Base-by-base conservation (phyloP, 2,797 vertebrate genomes). In the Tragopan temminckii region DNA sequence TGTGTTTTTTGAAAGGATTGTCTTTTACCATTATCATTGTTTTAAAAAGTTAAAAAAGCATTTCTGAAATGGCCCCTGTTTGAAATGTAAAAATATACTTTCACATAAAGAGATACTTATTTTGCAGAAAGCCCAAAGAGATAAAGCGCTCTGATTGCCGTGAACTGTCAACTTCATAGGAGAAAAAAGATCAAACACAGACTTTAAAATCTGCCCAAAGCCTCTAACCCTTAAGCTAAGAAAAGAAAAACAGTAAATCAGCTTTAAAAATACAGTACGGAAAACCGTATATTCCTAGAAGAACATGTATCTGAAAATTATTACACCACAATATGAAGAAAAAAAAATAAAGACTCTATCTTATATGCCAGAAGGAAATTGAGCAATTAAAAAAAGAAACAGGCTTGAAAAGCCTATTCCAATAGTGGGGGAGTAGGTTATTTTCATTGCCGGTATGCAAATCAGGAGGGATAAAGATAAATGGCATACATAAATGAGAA, bases 191-290 rank as follows among this genome's bases (percentile, higher is more conserved):
- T 90, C 78, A 95, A 91, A 86, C 74, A 76, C 46, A 42, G 80
- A 80, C 61, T 79, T 77, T 82, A 66, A 94, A 96, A 90, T 42
- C 76, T 46, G 14, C 78, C 82, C 89, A 92, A 94, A 95, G 88
- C 82, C 86, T 35, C 83, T 72, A 75, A 93, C 53, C 53, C 52
- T 75, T 87, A 93, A 89, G 77, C 58, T 91, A 96, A 67, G 70
- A 88, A 85, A 76, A 77, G 78, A 89, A 95, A 92, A 80, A 43
- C 79, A 90, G 27, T 31, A 77, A 69, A 94, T 91, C 83, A 35
- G 84, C 84, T 90, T 96, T 90, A 68, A 85, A 88, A 85, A 88
- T 27, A 72, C 8, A 75, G 35, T 55, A 43, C 3, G 12, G 21
- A 35, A 90, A 92, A 55, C 19, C 61, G 52, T 35, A 20, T 31